Percentiles rank a stretch among this genome's conserved stretches.
These are phyloP conservation scores for Ditula angustiorana DNA, from an alignment of 2,888 invertebrate species.

Conservation along the genomic window DNA sequence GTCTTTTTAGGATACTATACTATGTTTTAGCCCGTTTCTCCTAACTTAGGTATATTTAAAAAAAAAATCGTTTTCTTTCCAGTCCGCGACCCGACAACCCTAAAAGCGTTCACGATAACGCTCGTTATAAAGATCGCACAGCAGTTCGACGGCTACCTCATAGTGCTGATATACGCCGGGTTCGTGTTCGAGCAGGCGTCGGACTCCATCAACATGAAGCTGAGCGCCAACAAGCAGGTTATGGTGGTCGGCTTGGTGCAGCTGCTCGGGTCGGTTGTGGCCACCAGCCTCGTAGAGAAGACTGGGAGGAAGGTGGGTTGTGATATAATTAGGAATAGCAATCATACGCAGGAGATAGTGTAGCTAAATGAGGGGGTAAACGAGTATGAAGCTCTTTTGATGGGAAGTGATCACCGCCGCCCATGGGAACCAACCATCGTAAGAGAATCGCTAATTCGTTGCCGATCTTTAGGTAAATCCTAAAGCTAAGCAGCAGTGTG, in stretches of 20 bases:
- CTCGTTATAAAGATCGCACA: constrained; percentile 76
- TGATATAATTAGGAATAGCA: too few species aligned
- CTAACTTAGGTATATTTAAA: too few species aligned
- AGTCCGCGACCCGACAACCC: constrained; percentile 73
- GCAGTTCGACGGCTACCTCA: constrained; percentile 79
- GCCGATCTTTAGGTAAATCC: too few species aligned
- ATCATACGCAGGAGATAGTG: too few species aligned
- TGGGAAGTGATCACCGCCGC: too few species aligned
- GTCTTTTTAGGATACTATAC: too few species aligned
- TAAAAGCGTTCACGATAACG: constrained; percentile 77
- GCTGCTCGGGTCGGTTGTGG: constrained; percentile 69
- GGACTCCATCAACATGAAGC: constrained; percentile 62
- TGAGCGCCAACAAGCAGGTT: constrained; percentile 78
- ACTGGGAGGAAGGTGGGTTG: constrained; percentile 74
- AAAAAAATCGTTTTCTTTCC: constrained; percentile 52
- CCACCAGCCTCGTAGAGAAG: constrained; percentile 75
- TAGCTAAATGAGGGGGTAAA: too few species aligned
- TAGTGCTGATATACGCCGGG: constrained; percentile 77
- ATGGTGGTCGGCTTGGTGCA: constrained; percentile 76
- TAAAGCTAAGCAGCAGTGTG: too few species aligned
- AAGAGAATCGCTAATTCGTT: too few species aligned
- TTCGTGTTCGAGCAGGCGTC: constrained; percentile 73
- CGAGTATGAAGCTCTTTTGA: too few species aligned
- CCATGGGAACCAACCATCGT: too few species aligned
- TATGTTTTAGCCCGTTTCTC: too few species aligned